Percentiles rank a stretch among this genome's conserved stretches.
phyloP scores from a whole-genome alignment of 1,140 invertebrate genomes.

The Apocrypta bakeri region DNA sequence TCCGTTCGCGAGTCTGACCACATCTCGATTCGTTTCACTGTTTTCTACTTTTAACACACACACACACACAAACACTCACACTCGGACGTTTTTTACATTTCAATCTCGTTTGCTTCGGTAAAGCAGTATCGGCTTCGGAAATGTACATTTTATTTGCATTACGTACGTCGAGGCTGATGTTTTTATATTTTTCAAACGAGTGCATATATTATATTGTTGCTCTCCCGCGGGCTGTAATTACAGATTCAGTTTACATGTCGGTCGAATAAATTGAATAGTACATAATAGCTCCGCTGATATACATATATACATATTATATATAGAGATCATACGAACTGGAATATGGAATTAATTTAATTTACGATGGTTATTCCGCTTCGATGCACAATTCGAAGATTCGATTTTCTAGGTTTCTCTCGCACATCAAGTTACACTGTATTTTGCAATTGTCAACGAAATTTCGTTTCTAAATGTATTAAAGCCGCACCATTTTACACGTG shows the following conservation, averaged over 20 bases:
- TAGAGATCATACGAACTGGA: neutral
- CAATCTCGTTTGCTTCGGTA: neutral
- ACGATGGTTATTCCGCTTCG: neutral
- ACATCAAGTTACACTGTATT: neutral
- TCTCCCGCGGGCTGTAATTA: neutral
- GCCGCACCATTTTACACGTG: no score
- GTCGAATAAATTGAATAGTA: conserved; percentile 2
- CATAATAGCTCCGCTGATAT: no score
- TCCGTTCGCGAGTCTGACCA: neutral
- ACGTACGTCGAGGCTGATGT: neutral
- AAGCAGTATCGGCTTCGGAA: no score
- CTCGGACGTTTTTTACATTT: neutral
- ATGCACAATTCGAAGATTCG: neutral
- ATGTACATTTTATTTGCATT: neutral
- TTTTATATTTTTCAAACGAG: neutral
- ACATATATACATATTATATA: neutral
- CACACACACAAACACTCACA: no score
- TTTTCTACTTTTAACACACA: neutral
- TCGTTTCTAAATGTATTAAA: neutral
- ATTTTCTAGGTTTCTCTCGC: neutral
- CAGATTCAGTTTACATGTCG: neutral
- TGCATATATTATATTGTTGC: no score
- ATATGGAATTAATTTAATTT: neutral
- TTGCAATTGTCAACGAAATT: no score
- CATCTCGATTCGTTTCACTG: neutral